Conservation (phyloP, 2,797 vertebrate genomes). For the Acanthopagrus latus region DNA sequence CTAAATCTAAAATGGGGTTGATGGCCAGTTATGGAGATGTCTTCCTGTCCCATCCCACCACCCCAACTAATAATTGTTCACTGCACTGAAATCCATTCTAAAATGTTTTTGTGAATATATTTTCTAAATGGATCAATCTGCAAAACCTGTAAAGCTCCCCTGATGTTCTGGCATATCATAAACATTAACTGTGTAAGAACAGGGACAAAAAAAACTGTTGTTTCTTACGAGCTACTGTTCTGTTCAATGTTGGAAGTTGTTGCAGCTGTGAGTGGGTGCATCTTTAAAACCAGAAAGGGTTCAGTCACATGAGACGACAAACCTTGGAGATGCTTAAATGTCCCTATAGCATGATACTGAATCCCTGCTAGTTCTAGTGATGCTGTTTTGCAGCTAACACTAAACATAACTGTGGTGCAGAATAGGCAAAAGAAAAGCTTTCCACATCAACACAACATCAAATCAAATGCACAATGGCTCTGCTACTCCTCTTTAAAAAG, state of each 20-base stretch:
- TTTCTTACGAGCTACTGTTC: background rate
- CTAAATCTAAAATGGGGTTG: background rate
- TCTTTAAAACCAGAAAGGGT: slow-evolving; percentile 38
- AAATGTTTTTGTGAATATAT: background rate
- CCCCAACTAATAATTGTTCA: background rate
- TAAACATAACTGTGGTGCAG: background rate
- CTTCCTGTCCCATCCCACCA: background rate
- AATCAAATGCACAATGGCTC: slow-evolving; percentile 5
- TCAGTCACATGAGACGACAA: slow-evolving; percentile 47
- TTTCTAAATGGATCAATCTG: background rate
- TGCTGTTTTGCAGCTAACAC: background rate
- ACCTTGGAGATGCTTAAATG: background rate
- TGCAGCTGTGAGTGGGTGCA: slow-evolving; percentile 6
- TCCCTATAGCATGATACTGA: background rate
- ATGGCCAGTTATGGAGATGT: background rate
- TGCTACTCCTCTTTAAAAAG: slow-evolving; percentile 24
- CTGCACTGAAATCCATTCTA: background rate
- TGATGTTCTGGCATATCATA: background rate
- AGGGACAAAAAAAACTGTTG: background rate
- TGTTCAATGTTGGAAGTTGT: slow-evolving; percentile 6
- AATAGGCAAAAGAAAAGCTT: background rate
- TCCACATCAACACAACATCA: background rate
- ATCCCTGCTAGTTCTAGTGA: background rate
- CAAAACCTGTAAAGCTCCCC: background rate
- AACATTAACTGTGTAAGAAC: background rate